Conservation (phyloP, 2,888 invertebrate genomes). For the Flexamia atlantica region DNA sequence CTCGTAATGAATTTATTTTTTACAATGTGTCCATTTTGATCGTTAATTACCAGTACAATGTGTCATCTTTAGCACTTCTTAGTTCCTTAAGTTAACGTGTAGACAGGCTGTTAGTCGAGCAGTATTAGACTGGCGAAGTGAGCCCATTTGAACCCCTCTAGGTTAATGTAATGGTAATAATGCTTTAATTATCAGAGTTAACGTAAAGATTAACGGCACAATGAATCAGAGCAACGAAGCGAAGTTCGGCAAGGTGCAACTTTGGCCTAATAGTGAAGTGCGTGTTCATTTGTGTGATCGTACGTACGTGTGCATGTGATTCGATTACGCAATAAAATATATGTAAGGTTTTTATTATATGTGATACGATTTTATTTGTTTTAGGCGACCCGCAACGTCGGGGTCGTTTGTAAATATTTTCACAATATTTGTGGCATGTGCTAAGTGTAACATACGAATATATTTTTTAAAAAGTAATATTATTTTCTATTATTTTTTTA, state of each 20-base stretch:
- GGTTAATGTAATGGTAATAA: slow-evolving; percentile 60
- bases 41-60: neutral
- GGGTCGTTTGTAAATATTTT: slow-evolving; percentile 61
- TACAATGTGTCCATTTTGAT: slow-evolving; percentile 2
- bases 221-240: slow-evolving; percentile 61
- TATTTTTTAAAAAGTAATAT: slow-evolving; percentile 59
- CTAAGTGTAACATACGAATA: slow-evolving; percentile 61
- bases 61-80: neutral
- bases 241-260: slow-evolving; percentile 33
- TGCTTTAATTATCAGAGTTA: slow-evolving; percentile 59
- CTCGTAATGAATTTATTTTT: slow-evolving; percentile 7
- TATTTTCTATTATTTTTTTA: slow-evolving; percentile 55
- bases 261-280: slow-evolving; percentile 60
- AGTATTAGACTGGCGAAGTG: slow-evolving; percentile 17
- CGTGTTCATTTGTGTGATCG: slow-evolving; percentile 60
- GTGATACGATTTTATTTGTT: slow-evolving; percentile 61
- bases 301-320: slow-evolving; percentile 50
- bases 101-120: neutral
- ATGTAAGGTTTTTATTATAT: slow-evolving; percentile 61
- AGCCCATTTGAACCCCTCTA: slow-evolving; percentile 1
- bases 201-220: slow-evolving; percentile 49
- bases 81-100: neutral
- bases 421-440: slow-evolving; percentile 59
- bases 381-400: slow-evolving; percentile 24
- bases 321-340: slow-evolving; percentile 64